Percentiles rank a stretch among this genome's conserved stretches.
Conservation (phyloP, 2,888 invertebrate species). For the Thalpophila matura region DNA sequence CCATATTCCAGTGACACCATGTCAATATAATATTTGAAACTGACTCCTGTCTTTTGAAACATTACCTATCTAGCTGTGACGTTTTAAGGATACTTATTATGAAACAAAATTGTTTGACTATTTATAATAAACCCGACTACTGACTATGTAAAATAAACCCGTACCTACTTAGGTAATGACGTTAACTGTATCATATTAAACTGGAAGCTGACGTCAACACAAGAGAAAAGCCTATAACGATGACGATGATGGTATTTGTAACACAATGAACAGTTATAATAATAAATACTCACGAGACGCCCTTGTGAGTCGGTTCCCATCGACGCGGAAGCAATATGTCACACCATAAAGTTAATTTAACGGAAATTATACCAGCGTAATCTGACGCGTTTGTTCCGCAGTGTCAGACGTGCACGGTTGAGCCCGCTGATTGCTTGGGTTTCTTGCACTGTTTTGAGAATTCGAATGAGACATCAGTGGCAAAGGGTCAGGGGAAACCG, state of each 20-base stretch:
- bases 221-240: slow-evolving; percentile 28
- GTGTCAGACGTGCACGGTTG: slow-evolving; percentile 35
- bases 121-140: too few relatives aligned
- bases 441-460: slow-evolving; percentile 21
- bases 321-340: slow-evolving; percentile 54
- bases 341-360: slow-evolving; percentile 56
- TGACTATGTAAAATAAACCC: background rate
- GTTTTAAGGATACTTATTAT: too few relatives aligned
- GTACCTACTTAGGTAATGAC: background rate
- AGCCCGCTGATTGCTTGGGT: slow-evolving; percentile 32
- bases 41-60: too few relatives aligned
- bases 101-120: too few relatives aligned
- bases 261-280: slow-evolving; percentile 35
- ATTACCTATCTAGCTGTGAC: too few relatives aligned
- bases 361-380: slow-evolving; percentile 56
- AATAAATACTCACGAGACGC: slow-evolving; percentile 4
- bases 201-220: slow-evolving; percentile 3
- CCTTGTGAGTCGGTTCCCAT: slow-evolving; percentile 19
- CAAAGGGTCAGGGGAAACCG: too few relatives aligned
- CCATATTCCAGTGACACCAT: too few relatives aligned
- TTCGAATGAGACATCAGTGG: too few relatives aligned
- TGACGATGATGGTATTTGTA: slow-evolving; percentile 32
- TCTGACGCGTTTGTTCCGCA: slow-evolving; percentile 47
- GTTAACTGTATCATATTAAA: slow-evolving; percentile 15
- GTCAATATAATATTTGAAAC: too few relatives aligned